Percentiles rank a stretch among this genome's conserved stretches.
Evolutionary conservation across 1,140 invertebrate genomes (phyloP).

Genomic region (Papilio dardanus): DNA sequence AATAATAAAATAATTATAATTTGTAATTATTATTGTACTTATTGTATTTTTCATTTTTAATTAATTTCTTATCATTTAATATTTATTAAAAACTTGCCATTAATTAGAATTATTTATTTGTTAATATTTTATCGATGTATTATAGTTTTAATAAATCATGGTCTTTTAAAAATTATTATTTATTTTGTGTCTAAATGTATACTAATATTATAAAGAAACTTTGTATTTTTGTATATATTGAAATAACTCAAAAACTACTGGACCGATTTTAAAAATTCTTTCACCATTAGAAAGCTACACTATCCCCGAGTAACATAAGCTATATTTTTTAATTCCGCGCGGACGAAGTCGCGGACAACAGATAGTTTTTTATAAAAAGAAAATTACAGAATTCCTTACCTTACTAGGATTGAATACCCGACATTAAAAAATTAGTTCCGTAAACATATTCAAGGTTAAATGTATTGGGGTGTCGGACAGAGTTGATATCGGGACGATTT

Average conservation of each 20-base stretch:
- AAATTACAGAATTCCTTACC: no score
- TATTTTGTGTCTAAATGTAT: slow-evolving; percentile 10
- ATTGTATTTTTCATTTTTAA: slow-evolving; percentile 25
- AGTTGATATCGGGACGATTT: slow-evolving; percentile 24
- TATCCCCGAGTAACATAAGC: no score
- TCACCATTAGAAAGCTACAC: no score
- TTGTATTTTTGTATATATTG: no score
- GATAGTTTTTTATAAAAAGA: no score
- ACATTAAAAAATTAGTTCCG: slow-evolving; percentile 2
- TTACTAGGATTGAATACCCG: no score
- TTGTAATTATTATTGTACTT: slow-evolving; percentile 30
- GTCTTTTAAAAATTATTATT: slow-evolving; percentile 4
- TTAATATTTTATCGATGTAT: slow-evolving; percentile 23
- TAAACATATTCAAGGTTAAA: slow-evolving; percentile 26
- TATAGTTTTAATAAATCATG: slow-evolving; percentile 34
- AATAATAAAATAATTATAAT: neutral
- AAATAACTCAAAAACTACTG: no score
- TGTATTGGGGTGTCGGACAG: slow-evolving; percentile 1
- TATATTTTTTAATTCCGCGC: no score
- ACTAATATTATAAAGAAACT: no score
- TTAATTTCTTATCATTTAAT: slow-evolving; percentile 27
- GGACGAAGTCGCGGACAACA: no score
- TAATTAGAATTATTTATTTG: slow-evolving; percentile 36
- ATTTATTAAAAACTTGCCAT: slow-evolving; percentile 9
- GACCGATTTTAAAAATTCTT: no score